These are phyloP conservation scores for Mustelus asterias DNA, from an alignment of 2,113 vertebrate genomes.

Conservation along the genomic window DNA sequence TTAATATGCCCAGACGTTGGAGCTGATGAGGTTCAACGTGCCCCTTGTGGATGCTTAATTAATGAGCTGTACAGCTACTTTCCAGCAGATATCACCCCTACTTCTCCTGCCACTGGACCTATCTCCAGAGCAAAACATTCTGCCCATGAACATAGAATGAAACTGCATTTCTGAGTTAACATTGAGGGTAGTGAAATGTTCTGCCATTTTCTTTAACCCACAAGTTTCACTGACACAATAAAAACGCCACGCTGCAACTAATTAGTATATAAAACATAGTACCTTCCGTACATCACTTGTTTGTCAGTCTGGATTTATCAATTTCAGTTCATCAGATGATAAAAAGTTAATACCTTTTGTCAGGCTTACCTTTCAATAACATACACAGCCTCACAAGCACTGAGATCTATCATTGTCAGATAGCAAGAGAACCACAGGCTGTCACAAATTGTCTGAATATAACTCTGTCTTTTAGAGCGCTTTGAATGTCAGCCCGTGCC, in stretches of 20 bases:
- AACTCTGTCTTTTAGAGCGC: background rate
- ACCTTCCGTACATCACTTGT: background rate
- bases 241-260: background rate
- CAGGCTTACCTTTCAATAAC: constrained; percentile 9
- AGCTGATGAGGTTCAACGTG: too few species aligned
- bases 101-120: too few species aligned
- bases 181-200: background rate
- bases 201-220: background rate
- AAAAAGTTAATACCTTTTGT: constrained; percentile 19
- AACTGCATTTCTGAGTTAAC: background rate
- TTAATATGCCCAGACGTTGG: too few species aligned
- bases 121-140: too few species aligned
- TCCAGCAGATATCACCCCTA: too few species aligned
- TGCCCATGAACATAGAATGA: background rate
- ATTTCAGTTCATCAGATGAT: background rate
- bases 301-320: background rate
- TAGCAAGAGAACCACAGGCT: background rate
- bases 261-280: background rate
- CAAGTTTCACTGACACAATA: background rate
- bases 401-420: constrained; percentile 5
- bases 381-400: background rate
- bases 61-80: too few species aligned
- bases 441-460: constrained; percentile 3
- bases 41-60: too few species aligned
- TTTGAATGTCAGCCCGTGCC: constrained; percentile 19